These are phyloP conservation scores for Oryzias woworae DNA, from an alignment of 2,113 vertebrate genomes.

Conservation along the genomic window DNA sequence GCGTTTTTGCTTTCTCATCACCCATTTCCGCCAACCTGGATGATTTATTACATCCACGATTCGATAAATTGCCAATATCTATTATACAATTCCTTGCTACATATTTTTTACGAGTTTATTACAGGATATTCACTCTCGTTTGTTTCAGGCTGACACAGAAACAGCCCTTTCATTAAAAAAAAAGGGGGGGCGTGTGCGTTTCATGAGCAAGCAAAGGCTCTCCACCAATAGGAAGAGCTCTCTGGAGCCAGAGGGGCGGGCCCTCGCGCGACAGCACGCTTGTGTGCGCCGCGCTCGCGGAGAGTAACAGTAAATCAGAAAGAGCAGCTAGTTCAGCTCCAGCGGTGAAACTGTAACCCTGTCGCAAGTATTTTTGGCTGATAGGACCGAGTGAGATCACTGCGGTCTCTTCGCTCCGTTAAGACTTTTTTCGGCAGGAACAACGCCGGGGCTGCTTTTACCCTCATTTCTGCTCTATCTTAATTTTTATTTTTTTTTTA, in stretches of 20 bases:
- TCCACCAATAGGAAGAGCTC: slow-evolving; percentile 56
- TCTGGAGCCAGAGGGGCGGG: slow-evolving; percentile 49
- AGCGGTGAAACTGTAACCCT: slow-evolving; percentile 74
- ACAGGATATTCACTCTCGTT: slow-evolving; percentile 5
- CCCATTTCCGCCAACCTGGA: too few species aligned
- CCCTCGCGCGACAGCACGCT: slow-evolving; percentile 29
- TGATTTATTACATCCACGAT: neutral
- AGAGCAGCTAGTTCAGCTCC: slow-evolving; percentile 68
- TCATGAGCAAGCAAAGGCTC: neutral
- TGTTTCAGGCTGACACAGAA: slow-evolving; percentile 25
- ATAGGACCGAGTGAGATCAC: slow-evolving; percentile 73
- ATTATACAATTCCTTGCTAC: too few species aligned
- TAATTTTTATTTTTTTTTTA: slow-evolving; percentile 34
- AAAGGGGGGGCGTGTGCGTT: neutral
- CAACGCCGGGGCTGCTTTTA: slow-evolving; percentile 68
- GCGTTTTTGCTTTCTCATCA: too few species aligned
- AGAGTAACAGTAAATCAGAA: slow-evolving; percentile 80
- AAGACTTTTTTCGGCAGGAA: slow-evolving; percentile 70
- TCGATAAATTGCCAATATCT: neutral
- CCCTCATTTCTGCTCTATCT: slow-evolving; percentile 63
- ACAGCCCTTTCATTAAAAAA: slow-evolving; percentile 27
- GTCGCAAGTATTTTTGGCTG: slow-evolving; percentile 81
- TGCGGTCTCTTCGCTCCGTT: slow-evolving; percentile 70
- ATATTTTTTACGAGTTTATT: neutral
- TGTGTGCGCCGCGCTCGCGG: slow-evolving; percentile 61